Conservation (phyloP, 2,113 vertebrate genomes). For the Gambusia affinis region DNA sequence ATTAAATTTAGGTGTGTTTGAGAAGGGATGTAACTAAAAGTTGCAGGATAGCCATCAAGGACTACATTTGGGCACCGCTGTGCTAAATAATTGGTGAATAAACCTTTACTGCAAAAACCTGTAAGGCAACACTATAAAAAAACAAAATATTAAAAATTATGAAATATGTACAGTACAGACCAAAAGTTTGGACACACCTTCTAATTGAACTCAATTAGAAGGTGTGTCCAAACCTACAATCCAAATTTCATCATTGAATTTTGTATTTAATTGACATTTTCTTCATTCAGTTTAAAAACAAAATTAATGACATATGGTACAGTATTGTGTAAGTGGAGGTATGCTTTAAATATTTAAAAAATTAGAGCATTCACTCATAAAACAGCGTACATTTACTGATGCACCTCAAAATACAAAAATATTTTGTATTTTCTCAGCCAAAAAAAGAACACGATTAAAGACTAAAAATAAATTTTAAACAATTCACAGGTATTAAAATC, state of each 20-base stretch:
- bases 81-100: not conserved
- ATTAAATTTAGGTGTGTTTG: too few relatives aligned
- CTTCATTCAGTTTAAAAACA: not conserved
- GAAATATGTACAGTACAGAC: not conserved
- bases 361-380: not conserved
- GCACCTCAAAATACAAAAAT: conserved; percentile 41
- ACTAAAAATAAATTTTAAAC: not conserved
- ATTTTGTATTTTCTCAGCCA: conserved; percentile 26
- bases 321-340: not conserved
- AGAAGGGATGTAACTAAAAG: too few relatives aligned
- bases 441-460: not conserved
- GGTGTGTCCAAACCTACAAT: not conserved
- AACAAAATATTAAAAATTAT: not conserved
- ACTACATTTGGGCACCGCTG: not conserved
- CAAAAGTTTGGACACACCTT: too few relatives aligned
- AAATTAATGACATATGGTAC: not conserved
- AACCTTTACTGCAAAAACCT: not conserved
- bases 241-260: not conserved
- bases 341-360: not conserved
- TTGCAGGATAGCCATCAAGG: not conserved
- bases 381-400: conserved; percentile 20
- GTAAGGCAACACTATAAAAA: not conserved
- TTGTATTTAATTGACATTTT: not conserved
- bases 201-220: too few relatives aligned
- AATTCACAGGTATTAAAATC: not conserved